These are phyloP conservation scores for Eleutherodactylus coqui DNA, from an alignment of 2,797 vertebrate species.

Conservation along the genomic window DNA sequence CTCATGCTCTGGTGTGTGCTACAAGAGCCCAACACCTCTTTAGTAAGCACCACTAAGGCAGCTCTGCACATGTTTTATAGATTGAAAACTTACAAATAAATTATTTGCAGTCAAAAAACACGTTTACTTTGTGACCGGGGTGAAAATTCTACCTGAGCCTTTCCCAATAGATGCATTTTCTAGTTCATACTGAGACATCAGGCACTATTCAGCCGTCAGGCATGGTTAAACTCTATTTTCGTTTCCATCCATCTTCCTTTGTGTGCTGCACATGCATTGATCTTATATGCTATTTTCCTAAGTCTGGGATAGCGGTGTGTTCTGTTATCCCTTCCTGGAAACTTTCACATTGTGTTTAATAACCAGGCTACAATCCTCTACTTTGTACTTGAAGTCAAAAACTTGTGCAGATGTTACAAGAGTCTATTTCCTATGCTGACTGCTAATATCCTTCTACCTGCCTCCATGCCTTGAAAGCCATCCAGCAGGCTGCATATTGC, in stretches of 20 bases:
- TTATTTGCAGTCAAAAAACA: not conserved
- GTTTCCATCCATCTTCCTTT: conserved; percentile 49
- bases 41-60: not conserved
- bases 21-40: not conserved
- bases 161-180: conserved; percentile 30
- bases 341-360: conserved; percentile 43
- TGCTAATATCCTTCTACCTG: conserved; percentile 23
- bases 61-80: not conserved
- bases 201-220: conserved; percentile 42
- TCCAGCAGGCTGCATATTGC: conserved; percentile 18
- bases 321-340: not conserved
- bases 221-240: conserved; percentile 51
- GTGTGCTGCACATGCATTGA: conserved; percentile 47
- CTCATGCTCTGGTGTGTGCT: not conserved
- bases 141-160: conserved; percentile 8
- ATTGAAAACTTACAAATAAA: not conserved
- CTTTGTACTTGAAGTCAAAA: conserved; percentile 30
- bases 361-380: conserved; percentile 25
- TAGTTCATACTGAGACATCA: conserved; percentile 27
- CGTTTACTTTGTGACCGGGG: conserved; percentile 27
- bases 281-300: conserved; percentile 46
- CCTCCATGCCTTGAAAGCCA: not conserved
- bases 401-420: conserved; percentile 14
- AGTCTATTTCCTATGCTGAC: conserved; percentile 20
- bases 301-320: conserved; percentile 14